Evolutionary conservation across 2,113 vertebrate species (phyloP).

Genomic region (Callopanchax toddi): DNA sequence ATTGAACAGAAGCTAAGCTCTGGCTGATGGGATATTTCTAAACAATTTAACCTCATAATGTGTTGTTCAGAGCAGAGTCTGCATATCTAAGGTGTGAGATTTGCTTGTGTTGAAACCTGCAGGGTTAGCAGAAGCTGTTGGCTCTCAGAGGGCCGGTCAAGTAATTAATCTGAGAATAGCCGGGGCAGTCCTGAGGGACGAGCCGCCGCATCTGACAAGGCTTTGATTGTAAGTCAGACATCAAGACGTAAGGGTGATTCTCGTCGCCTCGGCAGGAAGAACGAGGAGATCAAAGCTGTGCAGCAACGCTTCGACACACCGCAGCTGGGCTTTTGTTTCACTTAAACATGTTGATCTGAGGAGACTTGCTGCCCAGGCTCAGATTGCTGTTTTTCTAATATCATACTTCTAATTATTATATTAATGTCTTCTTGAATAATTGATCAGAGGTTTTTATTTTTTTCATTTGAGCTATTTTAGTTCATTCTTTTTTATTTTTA

Average conservation of each 20-base stretch:
- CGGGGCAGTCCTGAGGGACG: slow-evolving; percentile 33
- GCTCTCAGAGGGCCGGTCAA: slow-evolving; percentile 50
- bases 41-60: neutral
- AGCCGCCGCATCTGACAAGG: slow-evolving; percentile 49
- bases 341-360: slow-evolving; percentile 66
- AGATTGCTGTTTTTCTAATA: slow-evolving; percentile 50
- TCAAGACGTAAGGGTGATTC: slow-evolving; percentile 60
- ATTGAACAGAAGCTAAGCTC: neutral
- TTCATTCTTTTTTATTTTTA: no score
- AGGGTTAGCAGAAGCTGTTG: slow-evolving; percentile 46
- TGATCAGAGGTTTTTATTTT: no score
- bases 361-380: slow-evolving; percentile 46
- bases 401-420: slow-evolving; percentile 32
- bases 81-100: slow-evolving; percentile 28
- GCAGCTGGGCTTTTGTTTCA: slow-evolving; percentile 57
- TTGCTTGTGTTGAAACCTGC: slow-evolving; percentile 45
- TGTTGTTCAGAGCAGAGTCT: slow-evolving; percentile 26
- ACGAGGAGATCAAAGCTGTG: slow-evolving; percentile 60
- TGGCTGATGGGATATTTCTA: neutral
- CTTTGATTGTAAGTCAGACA: slow-evolving; percentile 54
- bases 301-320: slow-evolving; percentile 43
- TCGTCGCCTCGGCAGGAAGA: slow-evolving; percentile 40
- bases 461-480: no score
- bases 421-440: no score
- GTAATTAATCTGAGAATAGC: slow-evolving; percentile 64